A percentile compares a stretch with the other conserved stretches of the same genome.
Evolutionary conservation across 2,113 vertebrate species (phyloP).

Genomic region (Seriola rivoliana): DNA sequence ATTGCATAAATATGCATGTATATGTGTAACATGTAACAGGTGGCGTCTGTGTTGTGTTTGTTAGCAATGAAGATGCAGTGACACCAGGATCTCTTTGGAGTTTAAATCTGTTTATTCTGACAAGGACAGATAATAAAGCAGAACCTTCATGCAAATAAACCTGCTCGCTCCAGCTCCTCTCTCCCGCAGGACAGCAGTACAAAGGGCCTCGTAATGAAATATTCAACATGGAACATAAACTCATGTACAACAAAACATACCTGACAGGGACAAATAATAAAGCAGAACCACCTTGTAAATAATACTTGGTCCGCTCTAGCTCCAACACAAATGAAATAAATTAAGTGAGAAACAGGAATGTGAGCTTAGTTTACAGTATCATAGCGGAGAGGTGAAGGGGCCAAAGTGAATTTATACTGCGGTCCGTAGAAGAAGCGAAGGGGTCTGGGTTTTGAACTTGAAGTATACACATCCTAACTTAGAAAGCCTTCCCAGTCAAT

Average conservation of each 20-base stretch:
- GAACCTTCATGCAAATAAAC: neutral
- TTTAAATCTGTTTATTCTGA: conserved; percentile 2
- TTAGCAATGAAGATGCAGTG: neutral
- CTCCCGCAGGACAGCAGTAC: neutral
- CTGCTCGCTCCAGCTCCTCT: neutral
- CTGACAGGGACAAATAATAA: neutral
- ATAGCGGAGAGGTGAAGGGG: neutral
- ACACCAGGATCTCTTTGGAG: neutral
- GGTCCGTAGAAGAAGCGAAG: neutral
- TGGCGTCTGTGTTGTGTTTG: neutral
- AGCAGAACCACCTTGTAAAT: neutral
- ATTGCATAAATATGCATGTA: neutral
- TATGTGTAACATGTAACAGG: neutral
- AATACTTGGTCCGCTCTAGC: neutral
- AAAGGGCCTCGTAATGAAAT: conserved; percentile 7
- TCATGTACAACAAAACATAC: neutral
- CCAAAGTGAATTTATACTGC: neutral
- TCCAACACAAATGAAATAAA: neutral
- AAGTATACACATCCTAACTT: neutral
- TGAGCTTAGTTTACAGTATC: neutral
- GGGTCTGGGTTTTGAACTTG: neutral
- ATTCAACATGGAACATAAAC: conserved; percentile 6
- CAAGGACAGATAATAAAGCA: neutral
- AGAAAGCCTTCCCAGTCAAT: neutral
- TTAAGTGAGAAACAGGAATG: neutral